Evolutionary conservation across 2,797 vertebrate genomes (phyloP).

Genomic region (Morelia viridis): DNA sequence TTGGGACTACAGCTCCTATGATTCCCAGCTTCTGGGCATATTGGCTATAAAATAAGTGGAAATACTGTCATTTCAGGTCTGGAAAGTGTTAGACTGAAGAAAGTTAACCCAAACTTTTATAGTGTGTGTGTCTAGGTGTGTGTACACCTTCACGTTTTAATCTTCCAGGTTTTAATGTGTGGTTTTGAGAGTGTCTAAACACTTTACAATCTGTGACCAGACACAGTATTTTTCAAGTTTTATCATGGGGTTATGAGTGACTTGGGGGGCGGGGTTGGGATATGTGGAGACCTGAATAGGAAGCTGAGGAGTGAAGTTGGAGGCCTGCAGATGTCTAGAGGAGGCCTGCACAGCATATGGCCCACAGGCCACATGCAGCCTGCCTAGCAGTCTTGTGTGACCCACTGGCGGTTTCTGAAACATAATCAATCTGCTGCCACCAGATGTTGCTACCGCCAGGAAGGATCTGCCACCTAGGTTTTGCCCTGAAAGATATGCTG

Average conservation of each 20-base stretch:
- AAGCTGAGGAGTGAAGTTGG: background rate
- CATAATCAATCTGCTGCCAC: background rate
- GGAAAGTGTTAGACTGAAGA: background rate
- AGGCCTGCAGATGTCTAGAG: background rate
- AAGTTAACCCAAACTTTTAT: background rate
- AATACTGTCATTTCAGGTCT: background rate
- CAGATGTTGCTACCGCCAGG: background rate
- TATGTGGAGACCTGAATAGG: background rate
- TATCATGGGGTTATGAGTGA: background rate
- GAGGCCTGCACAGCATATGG: background rate
- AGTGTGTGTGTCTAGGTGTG: background rate
- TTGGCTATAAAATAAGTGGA: background rate
- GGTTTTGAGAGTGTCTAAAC: background rate
- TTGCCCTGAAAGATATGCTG: background rate
- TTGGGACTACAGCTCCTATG: background rate
- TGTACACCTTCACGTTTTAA: background rate
- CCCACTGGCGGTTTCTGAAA: background rate
- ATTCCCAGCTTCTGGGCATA: background rate
- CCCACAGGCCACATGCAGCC: background rate
- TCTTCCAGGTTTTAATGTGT: background rate
- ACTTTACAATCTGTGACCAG: no score
- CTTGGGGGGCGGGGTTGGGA: background rate
- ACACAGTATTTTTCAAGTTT: background rate
- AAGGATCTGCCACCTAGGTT: background rate
- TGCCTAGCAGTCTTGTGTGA: background rate